phyloP scores from a whole-genome alignment of 2,797 vertebrate species.

The Diceros bicornis region DNA sequence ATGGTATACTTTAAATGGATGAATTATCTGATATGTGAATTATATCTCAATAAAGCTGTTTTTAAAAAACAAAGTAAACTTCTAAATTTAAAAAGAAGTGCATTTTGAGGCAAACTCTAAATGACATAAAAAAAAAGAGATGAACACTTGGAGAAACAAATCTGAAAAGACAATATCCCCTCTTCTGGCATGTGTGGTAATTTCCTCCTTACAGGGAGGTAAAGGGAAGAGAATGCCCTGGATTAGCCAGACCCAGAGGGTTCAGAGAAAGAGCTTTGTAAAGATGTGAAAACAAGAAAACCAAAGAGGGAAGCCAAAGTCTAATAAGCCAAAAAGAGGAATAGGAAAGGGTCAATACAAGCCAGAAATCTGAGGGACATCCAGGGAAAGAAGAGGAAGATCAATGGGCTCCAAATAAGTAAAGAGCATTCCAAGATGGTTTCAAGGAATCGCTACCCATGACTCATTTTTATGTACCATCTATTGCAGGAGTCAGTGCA shows the following conservation, averaged over 20 bases:
- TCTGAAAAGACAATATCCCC: neutral
- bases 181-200: neutral
- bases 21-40: neutral
- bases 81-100: constrained; percentile 20
- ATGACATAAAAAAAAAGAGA: neutral
- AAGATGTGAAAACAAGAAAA: neutral
- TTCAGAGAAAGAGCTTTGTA: neutral
- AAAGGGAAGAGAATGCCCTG: neutral
- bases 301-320: neutral
- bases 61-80: neutral
- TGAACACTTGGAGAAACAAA: neutral
- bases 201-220: neutral
- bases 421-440: neutral
- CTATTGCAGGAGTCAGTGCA: neutral
- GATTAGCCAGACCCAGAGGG: neutral
- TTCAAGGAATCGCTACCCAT: neutral
- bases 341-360: neutral
- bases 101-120: neutral
- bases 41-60: neutral
- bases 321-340: neutral
- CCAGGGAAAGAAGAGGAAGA: neutral
- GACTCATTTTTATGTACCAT: neutral
- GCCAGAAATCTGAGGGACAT: neutral
- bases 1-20: neutral
- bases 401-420: neutral